A percentile compares a stretch with the other conserved stretches of the same genome.
phyloP scores from a whole-genome alignment of 1,140 invertebrate genomes.

The Conus betulinus region DNA sequence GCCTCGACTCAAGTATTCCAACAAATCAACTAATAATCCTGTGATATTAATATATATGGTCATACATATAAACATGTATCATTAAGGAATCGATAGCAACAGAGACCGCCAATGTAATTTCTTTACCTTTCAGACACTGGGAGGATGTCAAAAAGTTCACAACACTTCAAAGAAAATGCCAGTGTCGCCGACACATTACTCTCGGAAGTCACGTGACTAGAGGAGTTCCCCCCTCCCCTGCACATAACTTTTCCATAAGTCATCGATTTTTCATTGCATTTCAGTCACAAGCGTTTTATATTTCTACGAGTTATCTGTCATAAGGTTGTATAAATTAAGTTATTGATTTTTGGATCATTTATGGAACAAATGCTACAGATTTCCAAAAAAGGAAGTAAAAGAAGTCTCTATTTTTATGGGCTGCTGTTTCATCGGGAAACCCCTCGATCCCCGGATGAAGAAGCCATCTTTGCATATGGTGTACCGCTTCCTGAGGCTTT shows the following conservation, averaged over 20 bases:
- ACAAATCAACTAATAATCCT: too few relatives aligned
- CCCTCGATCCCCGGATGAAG: conserved; percentile 51
- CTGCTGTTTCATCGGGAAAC: conserved; percentile 21
- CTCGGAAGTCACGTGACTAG: conserved; percentile 59
- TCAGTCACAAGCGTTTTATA: neutral
- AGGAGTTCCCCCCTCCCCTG: conserved; percentile 16
- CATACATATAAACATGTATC: too few relatives aligned
- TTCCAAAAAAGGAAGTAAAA: conserved; percentile 57
- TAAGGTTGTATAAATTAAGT: neutral
- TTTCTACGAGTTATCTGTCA: neutral
- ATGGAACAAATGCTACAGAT: neutral
- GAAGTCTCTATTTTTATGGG: conserved; percentile 48
- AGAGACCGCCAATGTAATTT: neutral
- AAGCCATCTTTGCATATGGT: conserved; percentile 44
- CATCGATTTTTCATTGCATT: conserved; percentile 8
- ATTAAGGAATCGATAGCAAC: too few relatives aligned
- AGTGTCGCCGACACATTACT: conserved; percentile 39
- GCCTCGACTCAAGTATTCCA: too few relatives aligned
- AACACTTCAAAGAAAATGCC: conserved; percentile 20
- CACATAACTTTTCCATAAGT: conserved; percentile 27
- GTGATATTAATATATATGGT: too few relatives aligned
- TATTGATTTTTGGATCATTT: neutral
- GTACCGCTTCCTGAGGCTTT: conserved; percentile 39
- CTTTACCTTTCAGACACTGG: neutral
- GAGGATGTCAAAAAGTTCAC: conserved; percentile 9